Evolutionary conservation across 2,113 vertebrate species (phyloP).

Genomic region (Pelecanus crispus): DNA sequence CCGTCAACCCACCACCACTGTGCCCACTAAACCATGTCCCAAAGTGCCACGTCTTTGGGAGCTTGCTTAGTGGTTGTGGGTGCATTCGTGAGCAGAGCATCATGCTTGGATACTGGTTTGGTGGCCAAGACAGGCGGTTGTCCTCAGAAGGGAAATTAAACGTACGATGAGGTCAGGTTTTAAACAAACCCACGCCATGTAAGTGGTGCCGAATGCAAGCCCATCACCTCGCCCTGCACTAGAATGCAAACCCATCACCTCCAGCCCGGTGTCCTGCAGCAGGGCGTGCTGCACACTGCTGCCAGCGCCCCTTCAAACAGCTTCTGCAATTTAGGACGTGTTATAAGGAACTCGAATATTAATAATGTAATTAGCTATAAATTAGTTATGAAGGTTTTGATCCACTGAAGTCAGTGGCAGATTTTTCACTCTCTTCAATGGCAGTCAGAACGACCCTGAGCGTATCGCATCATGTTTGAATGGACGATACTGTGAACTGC

Average conservation of each 20-base stretch:
- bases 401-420: background rate
- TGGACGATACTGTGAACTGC: slow-evolving; percentile 18
- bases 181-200: fast-evolving
- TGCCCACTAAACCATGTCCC: too few species aligned
- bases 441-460: background rate
- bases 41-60: too few species aligned
- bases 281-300: background rate
- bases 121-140: background rate
- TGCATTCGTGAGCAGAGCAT: fast-evolving
- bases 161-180: fast-evolving
- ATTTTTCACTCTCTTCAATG: background rate
- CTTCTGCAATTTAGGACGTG: slow-evolving; percentile 12
- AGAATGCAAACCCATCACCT: background rate
- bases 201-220: background rate
- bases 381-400: slow-evolving; percentile 56
- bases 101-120: background rate
- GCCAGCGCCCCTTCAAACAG: background rate
- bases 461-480: background rate
- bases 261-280: background rate
- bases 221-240: fast-evolving
- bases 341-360: background rate
- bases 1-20: too few species aligned
- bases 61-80: background rate
- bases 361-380: slow-evolving; percentile 48
- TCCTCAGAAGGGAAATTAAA: background rate